Evolutionary conservation across 2,113 vertebrate species (phyloP).

Genomic region (Hiodon alosoides): DNA sequence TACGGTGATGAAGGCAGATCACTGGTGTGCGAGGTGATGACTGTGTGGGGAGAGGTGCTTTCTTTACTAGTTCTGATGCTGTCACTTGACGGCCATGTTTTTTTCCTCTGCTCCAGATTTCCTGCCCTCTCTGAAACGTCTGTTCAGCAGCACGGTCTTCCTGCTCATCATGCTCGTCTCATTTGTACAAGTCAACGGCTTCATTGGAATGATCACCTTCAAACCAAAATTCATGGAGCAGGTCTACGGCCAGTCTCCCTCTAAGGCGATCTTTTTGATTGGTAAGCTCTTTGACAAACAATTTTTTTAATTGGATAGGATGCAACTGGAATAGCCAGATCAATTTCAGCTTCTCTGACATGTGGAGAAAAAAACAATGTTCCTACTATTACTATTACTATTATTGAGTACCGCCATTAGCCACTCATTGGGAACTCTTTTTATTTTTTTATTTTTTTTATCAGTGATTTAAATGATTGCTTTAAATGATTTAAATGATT

Average conservation of each 20-base stretch:
- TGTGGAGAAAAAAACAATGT: too few species aligned
- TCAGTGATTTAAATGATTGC: too few species aligned
- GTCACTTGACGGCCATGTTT: not conserved
- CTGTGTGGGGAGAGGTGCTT: not conserved
- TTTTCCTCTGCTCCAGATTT: conserved; percentile 71
- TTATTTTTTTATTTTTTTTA: too few species aligned
- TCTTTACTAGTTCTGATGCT: not conserved
- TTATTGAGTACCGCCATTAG: too few species aligned
- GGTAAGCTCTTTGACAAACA: conserved; percentile 54
- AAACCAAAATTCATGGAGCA: conserved; percentile 93
- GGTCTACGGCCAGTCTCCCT: conserved; percentile 79
- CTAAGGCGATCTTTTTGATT: conserved; percentile 86
- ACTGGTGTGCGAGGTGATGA: too few species aligned
- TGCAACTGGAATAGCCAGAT: not conserved
- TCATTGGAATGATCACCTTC: conserved; percentile 94
- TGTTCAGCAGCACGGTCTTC: conserved; percentile 78
- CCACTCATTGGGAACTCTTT: too few species aligned
- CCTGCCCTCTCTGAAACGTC: conserved; percentile 73
- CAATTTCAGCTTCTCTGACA: not conserved
- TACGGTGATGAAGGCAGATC: too few species aligned
- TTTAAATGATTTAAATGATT: too few species aligned
- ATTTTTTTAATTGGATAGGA: not conserved
- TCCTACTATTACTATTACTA: too few species aligned
- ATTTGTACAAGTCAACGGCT: conserved; percentile 75
- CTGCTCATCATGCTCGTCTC: conserved; percentile 72